Evolutionary conservation across 2,888 invertebrate species (phyloP).

Genomic region (Tenthredo scrophulariae): DNA sequence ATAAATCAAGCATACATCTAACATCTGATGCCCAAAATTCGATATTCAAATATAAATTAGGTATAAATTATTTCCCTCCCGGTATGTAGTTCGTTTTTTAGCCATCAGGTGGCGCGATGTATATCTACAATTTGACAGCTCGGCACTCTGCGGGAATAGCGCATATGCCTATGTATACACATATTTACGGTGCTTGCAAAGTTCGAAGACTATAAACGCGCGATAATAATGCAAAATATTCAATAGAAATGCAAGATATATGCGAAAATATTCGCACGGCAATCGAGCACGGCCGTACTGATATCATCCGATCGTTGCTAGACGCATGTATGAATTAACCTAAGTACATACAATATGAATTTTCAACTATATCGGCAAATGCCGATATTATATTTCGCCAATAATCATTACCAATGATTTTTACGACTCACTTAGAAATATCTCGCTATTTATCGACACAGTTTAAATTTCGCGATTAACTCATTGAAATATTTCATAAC

Average conservation of each 20-base stretch:
- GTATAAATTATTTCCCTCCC: background rate
- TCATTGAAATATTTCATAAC: background rate
- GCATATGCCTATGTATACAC: background rate
- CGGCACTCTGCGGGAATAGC: background rate
- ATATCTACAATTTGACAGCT: slow-evolving; percentile 27
- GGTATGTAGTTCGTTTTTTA: background rate
- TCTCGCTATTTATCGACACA: background rate
- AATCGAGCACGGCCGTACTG: slow-evolving; percentile 81
- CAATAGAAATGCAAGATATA: slow-evolving; percentile 76
- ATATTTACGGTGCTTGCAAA: background rate
- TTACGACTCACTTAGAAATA: background rate
- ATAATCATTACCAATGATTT: background rate
- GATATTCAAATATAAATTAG: no score
- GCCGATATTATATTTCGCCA: background rate
- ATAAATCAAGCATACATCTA: background rate
- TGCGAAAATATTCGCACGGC: slow-evolving; percentile 80
- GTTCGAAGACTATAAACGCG: slow-evolving; percentile 21
- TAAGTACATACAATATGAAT: slow-evolving; percentile 62
- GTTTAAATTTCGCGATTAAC: background rate
- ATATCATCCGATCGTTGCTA: slow-evolving; percentile 80
- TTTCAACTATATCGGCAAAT: slow-evolving; percentile 53
- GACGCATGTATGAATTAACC: slow-evolving; percentile 78
- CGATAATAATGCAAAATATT: slow-evolving; percentile 47
- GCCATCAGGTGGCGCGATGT: slow-evolving; percentile 10
- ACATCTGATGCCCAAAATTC: background rate